phyloP scores from a whole-genome alignment of 2,888 invertebrate species.

The Meliscaeva auricollis region DNA sequence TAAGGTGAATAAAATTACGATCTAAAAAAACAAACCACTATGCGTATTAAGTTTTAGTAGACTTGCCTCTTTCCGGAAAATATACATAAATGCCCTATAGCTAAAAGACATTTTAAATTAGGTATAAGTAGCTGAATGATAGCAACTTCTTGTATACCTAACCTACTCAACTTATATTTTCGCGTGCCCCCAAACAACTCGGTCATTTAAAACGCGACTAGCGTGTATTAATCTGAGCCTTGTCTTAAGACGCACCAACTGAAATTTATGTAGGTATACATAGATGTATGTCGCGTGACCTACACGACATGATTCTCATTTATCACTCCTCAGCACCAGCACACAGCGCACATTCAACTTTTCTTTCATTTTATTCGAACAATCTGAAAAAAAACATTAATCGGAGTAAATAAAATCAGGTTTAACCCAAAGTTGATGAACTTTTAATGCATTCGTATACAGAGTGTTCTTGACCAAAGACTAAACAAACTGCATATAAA shows the following conservation, averaged over 20 bases:
- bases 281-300: conserved; percentile 3
- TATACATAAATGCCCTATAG: neutral
- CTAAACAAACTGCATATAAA: too few relatives aligned
- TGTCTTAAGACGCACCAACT: neutral
- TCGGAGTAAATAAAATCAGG: conserved; percentile 35
- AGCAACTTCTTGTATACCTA: neutral
- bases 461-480: conserved; percentile 1
- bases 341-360: conserved; percentile 3
- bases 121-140: neutral
- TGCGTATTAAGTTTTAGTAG: neutral
- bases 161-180: neutral
- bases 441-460: conserved; percentile 10
- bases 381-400: conserved; percentile 1
- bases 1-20: conserved; percentile 11
- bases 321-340: too few relatives aligned
- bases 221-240: neutral
- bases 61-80: conserved; percentile 12
- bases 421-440: conserved; percentile 28
- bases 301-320: neutral
- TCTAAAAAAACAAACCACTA: neutral
- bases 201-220: neutral
- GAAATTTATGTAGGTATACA: neutral
- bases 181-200: neutral
- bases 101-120: neutral
- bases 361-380: conserved; percentile 7